These are phyloP conservation scores for Pinctada fucata DNA, from an alignment of 2,888 invertebrate genomes.

Conservation along the genomic window DNA sequence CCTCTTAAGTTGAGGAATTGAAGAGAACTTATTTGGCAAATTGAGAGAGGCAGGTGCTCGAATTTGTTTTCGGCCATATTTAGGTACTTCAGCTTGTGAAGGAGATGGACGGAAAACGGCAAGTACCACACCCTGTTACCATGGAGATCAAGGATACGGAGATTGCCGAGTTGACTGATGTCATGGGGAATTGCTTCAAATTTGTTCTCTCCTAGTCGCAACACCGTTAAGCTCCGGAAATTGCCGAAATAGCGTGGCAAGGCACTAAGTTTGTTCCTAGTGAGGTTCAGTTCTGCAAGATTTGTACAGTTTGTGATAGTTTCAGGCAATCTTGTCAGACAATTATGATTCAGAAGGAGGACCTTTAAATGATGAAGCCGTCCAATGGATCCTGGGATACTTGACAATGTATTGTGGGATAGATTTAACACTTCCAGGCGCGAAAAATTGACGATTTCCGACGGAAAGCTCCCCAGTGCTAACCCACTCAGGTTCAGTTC, in stretches of 20 bases:
- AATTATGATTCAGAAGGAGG: constrained; percentile 66
- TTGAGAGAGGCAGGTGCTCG: constrained; percentile 68
- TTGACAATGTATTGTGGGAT: constrained; percentile 65
- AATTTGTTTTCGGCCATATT: constrained; percentile 71
- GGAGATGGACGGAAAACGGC: constrained; percentile 66
- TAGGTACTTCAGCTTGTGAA: constrained; percentile 63
- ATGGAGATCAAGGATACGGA: constrained; percentile 68
- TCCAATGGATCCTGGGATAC: constrained; percentile 65
- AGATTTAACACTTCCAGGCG: constrained; percentile 68
- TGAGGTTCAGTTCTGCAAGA: constrained; percentile 62
- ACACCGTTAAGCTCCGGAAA: constrained; percentile 39
- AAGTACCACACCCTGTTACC: constrained; percentile 72
- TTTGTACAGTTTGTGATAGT: constrained; percentile 71
- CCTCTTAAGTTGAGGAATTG: constrained; percentile 57
- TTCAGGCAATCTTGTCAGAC: constrained; percentile 65
- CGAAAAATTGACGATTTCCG: constrained; percentile 63
- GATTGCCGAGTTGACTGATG: constrained; percentile 64
- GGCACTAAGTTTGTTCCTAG: constrained; percentile 59
- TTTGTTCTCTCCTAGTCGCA: constrained; percentile 68
- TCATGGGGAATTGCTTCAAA: constrained; percentile 71
- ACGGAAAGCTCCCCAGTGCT: constrained; percentile 60
- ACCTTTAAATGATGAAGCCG: constrained; percentile 64
- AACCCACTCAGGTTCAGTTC: constrained; percentile 66
- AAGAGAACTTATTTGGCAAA: constrained; percentile 62
- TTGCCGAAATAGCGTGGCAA: constrained; percentile 28